A percentile compares a stretch with the other conserved stretches of the same genome.
Conservation (phyloP, 2,888 invertebrate genomes). For the Drosophila kanekoi region DNA sequence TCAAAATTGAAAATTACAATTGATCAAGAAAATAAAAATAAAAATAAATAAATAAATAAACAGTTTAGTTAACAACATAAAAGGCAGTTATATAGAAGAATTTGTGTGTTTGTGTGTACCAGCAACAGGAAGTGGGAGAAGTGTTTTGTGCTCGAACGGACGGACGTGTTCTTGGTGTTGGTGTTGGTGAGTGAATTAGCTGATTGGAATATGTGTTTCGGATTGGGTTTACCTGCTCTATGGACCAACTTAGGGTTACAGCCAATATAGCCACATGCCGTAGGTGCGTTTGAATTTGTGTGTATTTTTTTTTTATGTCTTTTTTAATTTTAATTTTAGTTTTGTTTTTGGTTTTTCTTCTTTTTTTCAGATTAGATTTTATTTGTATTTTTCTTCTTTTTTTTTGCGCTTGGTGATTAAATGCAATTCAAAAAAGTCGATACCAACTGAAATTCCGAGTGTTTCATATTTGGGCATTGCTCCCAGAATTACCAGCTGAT, state of each 20-base stretch:
- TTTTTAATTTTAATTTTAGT: neutral
- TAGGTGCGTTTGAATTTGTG: slow-evolving; percentile 45
- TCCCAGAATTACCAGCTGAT: slow-evolving; percentile 99
- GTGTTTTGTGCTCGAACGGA: slow-evolving; percentile 13
- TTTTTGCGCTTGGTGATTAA: slow-evolving; percentile 71
- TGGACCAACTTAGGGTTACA: slow-evolving; percentile 40
- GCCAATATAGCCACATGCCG: slow-evolving; percentile 73
- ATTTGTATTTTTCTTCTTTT: neutral
- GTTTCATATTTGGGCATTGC: slow-evolving; percentile 85
- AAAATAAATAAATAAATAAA: neutral
- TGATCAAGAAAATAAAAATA: neutral
- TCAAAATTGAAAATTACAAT: slow-evolving; percentile 10
- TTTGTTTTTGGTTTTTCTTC: slow-evolving; percentile 19
- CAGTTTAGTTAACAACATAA: slow-evolving; percentile 35
- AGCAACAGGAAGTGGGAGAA: slow-evolving; percentile 22
- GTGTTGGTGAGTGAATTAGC: neutral
- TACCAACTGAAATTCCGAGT: slow-evolving; percentile 96
- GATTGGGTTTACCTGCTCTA: slow-evolving; percentile 47
- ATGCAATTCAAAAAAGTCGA: slow-evolving; percentile 86
- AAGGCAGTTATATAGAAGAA: slow-evolving; percentile 14
- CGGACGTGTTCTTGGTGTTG: slow-evolving; percentile 18
- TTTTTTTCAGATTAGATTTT: too few relatives aligned
- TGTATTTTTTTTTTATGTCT: slow-evolving; percentile 20
- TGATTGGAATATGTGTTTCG: slow-evolving; percentile 16
- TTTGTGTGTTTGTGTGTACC: slow-evolving; percentile 11